phyloP scores from a whole-genome alignment of 2,888 invertebrate genomes.

The Morpho deidamia region DNA sequence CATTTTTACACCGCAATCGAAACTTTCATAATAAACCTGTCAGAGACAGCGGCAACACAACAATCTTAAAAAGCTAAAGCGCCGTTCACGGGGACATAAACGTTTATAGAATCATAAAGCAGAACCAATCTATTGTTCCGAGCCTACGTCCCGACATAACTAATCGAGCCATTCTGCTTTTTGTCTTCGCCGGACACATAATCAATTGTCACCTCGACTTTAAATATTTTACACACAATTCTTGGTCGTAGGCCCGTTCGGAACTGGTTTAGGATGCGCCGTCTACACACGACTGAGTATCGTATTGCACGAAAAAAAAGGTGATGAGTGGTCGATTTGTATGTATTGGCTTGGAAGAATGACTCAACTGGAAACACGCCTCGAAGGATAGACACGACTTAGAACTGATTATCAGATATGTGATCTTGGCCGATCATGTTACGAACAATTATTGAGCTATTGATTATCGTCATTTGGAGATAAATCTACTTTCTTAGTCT shows the following conservation, averaged over 20 bases:
- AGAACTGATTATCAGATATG: conserved; percentile 40
- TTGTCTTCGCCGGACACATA: conserved; percentile 62
- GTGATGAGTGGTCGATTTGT: conserved; percentile 65
- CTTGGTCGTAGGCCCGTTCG: conserved; percentile 59
- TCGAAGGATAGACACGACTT: conserved; percentile 35
- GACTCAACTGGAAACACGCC: conserved; percentile 42
- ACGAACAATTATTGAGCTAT: conserved; percentile 48
- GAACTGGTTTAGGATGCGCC: conserved; percentile 64
- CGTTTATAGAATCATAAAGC: conserved; percentile 76
- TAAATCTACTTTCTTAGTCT: conserved; percentile 10
- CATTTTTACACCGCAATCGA: conserved; percentile 27
- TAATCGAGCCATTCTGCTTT: conserved; percentile 72
- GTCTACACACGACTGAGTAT: conserved; percentile 70
- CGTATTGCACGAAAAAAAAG: conserved; percentile 72
- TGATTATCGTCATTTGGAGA: conserved; percentile 23
- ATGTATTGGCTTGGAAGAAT: conserved; percentile 62
- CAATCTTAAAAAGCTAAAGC: conserved; percentile 69
- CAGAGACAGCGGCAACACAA: conserved; percentile 58
- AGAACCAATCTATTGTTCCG: conserved; percentile 72
- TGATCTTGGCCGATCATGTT: conserved; percentile 44
- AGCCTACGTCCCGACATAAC: conserved; percentile 70
- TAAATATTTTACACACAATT: conserved; percentile 63
- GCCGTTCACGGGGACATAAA: conserved; percentile 72
- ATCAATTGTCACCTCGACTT: conserved; percentile 72
- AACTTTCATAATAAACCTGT: conserved; percentile 66